phyloP scores from a whole-genome alignment of 2,113 vertebrate genomes.

The Mungos mungo region DNA sequence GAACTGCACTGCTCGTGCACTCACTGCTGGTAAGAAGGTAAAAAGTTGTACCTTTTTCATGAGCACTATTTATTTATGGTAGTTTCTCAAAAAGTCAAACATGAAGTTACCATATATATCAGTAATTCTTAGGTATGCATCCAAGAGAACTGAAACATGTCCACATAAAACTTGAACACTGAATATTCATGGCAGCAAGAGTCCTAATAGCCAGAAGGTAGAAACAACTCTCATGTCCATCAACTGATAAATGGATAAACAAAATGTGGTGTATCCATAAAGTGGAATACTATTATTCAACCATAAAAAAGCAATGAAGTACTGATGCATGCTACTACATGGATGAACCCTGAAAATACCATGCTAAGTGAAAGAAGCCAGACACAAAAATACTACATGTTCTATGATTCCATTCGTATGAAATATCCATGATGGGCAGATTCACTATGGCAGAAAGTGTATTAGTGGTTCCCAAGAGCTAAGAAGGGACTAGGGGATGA shows the following conservation, averaged over 20 bases:
- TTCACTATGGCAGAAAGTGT: background rate
- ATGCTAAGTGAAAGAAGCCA: background rate
- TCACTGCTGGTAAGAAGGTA: background rate
- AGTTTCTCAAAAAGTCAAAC: background rate
- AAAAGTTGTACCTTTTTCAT: too few relatives aligned
- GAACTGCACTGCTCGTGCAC: background rate
- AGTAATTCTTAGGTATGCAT: background rate
- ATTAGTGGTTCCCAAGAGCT: background rate
- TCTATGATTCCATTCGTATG: background rate
- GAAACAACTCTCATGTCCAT: background rate
- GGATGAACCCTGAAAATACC: background rate
- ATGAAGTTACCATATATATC: background rate
- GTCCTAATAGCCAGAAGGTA: background rate
- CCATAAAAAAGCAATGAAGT: background rate
- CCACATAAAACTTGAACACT: background rate
- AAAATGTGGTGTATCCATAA: background rate
- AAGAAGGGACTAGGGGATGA: background rate
- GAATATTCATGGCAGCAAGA: background rate
- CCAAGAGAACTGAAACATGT: background rate
- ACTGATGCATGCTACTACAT: background rate
- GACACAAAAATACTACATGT: background rate
- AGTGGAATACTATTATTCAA: background rate
- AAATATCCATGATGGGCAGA: background rate
- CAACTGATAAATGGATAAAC: background rate
- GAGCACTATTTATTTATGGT: too few relatives aligned